A percentile compares a stretch with the other conserved stretches of the same genome.
phyloP scores from a whole-genome alignment of 1,140 invertebrate genomes.

The Drosophila teissieri region DNA sequence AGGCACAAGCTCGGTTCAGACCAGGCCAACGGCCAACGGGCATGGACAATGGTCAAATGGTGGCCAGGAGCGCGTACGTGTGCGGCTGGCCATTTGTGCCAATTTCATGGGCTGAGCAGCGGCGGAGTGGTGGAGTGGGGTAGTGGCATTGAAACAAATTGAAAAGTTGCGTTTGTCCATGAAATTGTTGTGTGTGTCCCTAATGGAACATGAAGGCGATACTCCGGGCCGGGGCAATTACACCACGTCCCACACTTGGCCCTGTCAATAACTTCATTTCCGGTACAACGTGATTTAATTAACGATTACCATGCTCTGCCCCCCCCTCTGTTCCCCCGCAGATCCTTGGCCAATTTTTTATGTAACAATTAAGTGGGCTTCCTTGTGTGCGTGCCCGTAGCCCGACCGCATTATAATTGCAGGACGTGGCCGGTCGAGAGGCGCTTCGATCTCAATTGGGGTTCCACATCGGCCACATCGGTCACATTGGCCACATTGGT shows the following conservation, averaged over 20 bases:
- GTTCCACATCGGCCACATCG: too few species aligned
- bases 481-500: too few species aligned
- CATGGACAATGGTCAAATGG: conserved; percentile 36
- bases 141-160: conserved; percentile 56
- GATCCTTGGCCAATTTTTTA: neutral
- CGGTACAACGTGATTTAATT: conserved; percentile 78
- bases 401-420: conserved; percentile 42
- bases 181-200: conserved; percentile 13
- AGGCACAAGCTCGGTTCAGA: neutral
- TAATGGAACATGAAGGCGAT: conserved; percentile 50
- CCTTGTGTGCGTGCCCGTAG: conserved; percentile 52
- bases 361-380: conserved; percentile 74
- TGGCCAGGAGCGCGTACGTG: conserved; percentile 13
- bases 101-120: too few species aligned
- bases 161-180: conserved; percentile 56
- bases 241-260: conserved; percentile 61
- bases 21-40: conserved; percentile 8
- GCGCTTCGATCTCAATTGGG: neutral
- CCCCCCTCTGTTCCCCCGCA: neutral
- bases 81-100: conserved; percentile 24
- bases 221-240: conserved; percentile 52
- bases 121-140: too few species aligned
- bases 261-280: conserved; percentile 78
- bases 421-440: conserved; percentile 17
- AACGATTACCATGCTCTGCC: conserved; percentile 57